phyloP scores from a whole-genome alignment of 2,888 invertebrate species.

The Drosophila nr. perissopoda region DNA sequence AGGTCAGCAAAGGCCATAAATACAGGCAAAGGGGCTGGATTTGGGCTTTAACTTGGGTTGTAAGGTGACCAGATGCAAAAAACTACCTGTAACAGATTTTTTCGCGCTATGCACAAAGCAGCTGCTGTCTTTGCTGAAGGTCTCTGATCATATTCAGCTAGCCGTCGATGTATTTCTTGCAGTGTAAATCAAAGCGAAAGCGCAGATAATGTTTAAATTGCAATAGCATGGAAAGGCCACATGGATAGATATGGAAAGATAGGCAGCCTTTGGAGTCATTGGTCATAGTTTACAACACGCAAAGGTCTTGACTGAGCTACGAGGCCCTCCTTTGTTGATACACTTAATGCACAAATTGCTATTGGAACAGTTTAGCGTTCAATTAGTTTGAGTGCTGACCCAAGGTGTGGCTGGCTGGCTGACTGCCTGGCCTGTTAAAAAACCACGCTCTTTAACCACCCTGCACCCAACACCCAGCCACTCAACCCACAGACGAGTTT shows the following conservation, averaged over 20 bases:
- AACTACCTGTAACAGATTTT: constrained; percentile 27
- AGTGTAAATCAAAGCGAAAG: constrained; percentile 58
- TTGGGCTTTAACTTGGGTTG: neutral
- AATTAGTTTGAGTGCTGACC: constrained; percentile 71
- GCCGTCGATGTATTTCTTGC: constrained; percentile 7
- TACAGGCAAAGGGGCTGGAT: neutral
- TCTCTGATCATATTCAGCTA: neutral
- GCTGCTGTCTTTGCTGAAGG: neutral
- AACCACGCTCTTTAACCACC: constrained; percentile 14
- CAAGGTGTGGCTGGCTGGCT: constrained; percentile 47
- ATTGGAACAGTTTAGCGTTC: constrained; percentile 69
- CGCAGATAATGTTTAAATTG: constrained; percentile 43
- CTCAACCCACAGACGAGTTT: constrained; percentile 13
- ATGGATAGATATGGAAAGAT: neutral
- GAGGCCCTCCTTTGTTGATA: constrained; percentile 54
- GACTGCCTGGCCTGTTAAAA: constrained; percentile 22
- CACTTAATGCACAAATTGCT: constrained; percentile 69
- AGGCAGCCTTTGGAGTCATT: constrained; percentile 29
- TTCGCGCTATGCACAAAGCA: neutral
- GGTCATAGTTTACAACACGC: constrained; percentile 65
- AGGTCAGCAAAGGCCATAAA: constrained; percentile 15
- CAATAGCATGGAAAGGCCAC: constrained; percentile 21
- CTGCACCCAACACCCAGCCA: neutral
- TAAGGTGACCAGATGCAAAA: constrained; percentile 35
- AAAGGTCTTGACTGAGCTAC: constrained; percentile 3